Evolutionary conservation across 2,797 vertebrate genomes (phyloP).

Genomic region (Sebastes cheni): DNA sequence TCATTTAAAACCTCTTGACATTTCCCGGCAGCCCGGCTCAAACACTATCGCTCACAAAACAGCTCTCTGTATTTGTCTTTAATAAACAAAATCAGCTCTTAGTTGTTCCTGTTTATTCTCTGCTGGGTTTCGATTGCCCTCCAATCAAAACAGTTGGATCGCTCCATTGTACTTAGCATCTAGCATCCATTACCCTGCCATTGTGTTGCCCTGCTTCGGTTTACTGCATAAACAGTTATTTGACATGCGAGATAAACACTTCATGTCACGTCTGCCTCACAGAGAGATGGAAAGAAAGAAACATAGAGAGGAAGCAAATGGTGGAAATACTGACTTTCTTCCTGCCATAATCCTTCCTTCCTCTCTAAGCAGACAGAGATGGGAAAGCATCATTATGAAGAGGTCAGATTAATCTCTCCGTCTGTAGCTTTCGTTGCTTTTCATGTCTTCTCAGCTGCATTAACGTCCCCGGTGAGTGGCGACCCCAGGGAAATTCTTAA

Average conservation of each 20-base stretch:
- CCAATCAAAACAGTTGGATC: constrained; percentile 54
- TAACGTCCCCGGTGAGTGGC: constrained; percentile 20
- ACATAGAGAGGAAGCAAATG: not conserved
- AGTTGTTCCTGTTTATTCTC: constrained; percentile 48
- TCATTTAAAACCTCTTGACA: constrained; percentile 35
- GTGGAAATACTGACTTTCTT: constrained; percentile 53
- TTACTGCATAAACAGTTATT: constrained; percentile 66
- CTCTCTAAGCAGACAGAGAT: constrained; percentile 11
- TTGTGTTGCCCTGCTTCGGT: constrained; percentile 37
- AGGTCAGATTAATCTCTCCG: constrained; percentile 31
- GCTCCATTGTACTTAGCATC: constrained; percentile 40
- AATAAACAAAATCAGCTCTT: constrained; percentile 67
- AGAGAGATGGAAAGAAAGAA: not conserved
- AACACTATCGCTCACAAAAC: constrained; percentile 22
- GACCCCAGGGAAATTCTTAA: constrained; percentile 49
- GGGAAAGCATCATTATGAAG: constrained; percentile 6
- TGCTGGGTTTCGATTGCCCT: constrained; percentile 32
- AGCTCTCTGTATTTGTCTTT: constrained; percentile 23
- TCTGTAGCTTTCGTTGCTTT: constrained; percentile 16
- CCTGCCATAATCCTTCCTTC: constrained; percentile 6
- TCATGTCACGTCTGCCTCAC: constrained; percentile 34
- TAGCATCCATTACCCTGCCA: constrained; percentile 20
- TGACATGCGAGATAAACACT: constrained; percentile 60
- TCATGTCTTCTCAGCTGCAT: constrained; percentile 29
- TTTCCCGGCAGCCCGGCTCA: not conserved